Evolutionary conservation across 2,888 invertebrate species (phyloP), one percentile per base, ranked within the genome.

Genomic region (Agrypnus murinus): DNA sequence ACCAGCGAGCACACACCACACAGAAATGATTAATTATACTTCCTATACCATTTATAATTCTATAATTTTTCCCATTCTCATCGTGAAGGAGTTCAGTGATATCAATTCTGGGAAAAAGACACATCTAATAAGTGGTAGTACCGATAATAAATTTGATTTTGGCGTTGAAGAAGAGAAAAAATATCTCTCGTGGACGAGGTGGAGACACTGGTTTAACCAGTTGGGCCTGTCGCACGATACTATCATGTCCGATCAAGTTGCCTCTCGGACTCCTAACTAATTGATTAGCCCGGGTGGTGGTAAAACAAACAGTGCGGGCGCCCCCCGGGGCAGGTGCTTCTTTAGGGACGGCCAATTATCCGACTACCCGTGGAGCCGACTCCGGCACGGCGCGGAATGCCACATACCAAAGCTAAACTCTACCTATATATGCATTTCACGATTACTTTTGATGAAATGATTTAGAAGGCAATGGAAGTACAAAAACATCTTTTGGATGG

Each of bases 281-380:
- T 78, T 77, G 77, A 77, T 78, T 78, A 75, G 74, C 74, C 70
- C 72, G 68, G 72, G 74, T 74, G 72, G 75, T 77, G 74, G 77
- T 79, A 78, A 79, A 80, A 79, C 78, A 80, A 80, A 79, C 79
- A 77, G 75, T 77, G 79, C 77, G 77, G 78, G 77, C 78, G 78
- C 78, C 81, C 80, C 81, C 80, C 73, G 73, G 79, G 79, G 80
- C 78, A 79, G 80, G 79, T 79, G 80, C 77, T 78, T 77, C 80
- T 79, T 80, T 79, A 78, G 81, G 78, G 80, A 81, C 79, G 81
- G 79, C 81, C 82, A 82, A 83, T 82, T 82, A 81, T 81, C 80
- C 78, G 80, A 71, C 79, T 75, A 75, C 81, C 81, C 76, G 81
- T 77, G 76, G 81, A 74, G 79, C 75, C 74, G 81, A 79, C 78